A percentile compares a stretch with the other conserved stretches of the same genome.
Conservation (phyloP, 2,888 invertebrate genomes). For the Campoplex capitator region DNA sequence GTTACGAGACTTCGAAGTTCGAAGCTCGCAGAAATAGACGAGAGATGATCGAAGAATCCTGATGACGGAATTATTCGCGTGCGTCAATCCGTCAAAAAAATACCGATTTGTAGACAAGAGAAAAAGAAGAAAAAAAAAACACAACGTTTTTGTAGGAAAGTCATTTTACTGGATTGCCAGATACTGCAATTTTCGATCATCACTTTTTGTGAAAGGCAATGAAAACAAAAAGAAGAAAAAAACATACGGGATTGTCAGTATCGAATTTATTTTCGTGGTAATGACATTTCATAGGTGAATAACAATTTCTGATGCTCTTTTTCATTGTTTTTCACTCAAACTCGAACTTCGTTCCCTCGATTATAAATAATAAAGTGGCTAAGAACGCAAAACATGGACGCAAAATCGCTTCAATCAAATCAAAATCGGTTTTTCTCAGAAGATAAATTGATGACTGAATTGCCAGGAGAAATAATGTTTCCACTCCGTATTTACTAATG, state of each 20-base stretch:
- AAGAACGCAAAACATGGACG: too few relatives aligned
- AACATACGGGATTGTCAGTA: neutral
- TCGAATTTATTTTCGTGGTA: neutral
- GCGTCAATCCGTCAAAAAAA: conserved; percentile 20
- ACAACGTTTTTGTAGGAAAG: neutral
- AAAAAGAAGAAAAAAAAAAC: neutral
- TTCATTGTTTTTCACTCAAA: too few relatives aligned
- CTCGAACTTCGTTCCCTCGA: too few relatives aligned
- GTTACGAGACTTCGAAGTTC: conserved; percentile 26
- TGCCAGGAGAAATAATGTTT: neutral
- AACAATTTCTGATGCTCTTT: too few relatives aligned
- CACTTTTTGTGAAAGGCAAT: neutral
- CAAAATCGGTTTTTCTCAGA: neutral
- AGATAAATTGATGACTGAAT: neutral
- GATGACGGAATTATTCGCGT: conserved; percentile 52
- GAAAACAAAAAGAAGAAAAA: neutral
- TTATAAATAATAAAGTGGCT: too few relatives aligned
- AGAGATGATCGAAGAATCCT: conserved; percentile 42
- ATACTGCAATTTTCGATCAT: neutral
- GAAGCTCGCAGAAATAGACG: conserved; percentile 23
- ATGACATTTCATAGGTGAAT: too few relatives aligned
- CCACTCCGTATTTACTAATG: neutral
- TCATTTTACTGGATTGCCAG: neutral
- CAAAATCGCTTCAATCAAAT: neutral
- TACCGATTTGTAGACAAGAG: neutral